Percentiles rank a stretch among this genome's conserved stretches.
phyloP scores from a whole-genome alignment of 1,140 invertebrate species.

The Pogonognathellus flavescens region DNA sequence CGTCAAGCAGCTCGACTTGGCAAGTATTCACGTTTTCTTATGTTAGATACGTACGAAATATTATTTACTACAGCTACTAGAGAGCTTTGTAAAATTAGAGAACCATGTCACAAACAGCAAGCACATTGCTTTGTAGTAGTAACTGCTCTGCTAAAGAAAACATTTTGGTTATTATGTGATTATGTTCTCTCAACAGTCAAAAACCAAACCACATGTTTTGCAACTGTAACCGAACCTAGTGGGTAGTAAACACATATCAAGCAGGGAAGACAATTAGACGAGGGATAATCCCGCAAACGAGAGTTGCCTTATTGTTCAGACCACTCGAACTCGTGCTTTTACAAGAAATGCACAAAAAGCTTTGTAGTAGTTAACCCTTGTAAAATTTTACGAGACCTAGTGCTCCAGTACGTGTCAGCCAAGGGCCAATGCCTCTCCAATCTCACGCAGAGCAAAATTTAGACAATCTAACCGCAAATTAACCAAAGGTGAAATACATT shows the following conservation, averaged over 20 bases:
- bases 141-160: neutral
- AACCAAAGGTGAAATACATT: neutral
- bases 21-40: constrained; percentile 11
- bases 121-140: neutral
- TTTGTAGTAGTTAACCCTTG: constrained; percentile 12
- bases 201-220: constrained; percentile 28
- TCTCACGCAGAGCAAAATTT: constrained; percentile 20
- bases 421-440: neutral
- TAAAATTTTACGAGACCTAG: neutral
- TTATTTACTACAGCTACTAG: neutral
- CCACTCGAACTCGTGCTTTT: constrained; percentile 20
- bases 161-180: neutral
- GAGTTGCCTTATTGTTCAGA: constrained; percentile 11
- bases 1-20: constrained; percentile 17
- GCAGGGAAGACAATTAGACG: neutral
- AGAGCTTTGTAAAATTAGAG: constrained; percentile 26
- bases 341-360: constrained; percentile 7
- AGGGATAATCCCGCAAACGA: constrained; percentile 10
- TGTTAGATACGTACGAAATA: neutral
- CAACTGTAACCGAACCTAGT: constrained; percentile 9
- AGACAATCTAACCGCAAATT: constrained; percentile 36
- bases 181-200: neutral
- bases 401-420: constrained; percentile 40
- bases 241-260: constrained; percentile 19
- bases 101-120: constrained; percentile 18